These are phyloP conservation scores for Drosophila baimaii DNA, from an alignment of 1,140 invertebrate genomes.

Conservation along the genomic window DNA sequence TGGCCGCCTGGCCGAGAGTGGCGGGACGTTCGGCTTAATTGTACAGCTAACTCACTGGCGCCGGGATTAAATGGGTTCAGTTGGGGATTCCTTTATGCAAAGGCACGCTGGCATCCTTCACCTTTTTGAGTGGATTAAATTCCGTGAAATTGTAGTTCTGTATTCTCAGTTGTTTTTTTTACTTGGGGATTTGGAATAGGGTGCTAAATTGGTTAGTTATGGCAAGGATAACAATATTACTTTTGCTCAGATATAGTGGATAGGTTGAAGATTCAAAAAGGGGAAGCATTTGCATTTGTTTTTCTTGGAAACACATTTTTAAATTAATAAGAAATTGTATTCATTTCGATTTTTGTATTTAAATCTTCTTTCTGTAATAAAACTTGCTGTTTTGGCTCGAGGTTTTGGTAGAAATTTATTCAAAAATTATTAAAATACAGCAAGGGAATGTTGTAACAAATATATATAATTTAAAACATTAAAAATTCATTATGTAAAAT, in stretches of 20 bases:
- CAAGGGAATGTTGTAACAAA: neutral
- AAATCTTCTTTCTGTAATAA: too few species aligned
- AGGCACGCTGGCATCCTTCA: neutral
- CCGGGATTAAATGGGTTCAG: conserved; percentile 34
- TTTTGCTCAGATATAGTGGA: too few species aligned
- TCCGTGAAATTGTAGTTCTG: conserved; percentile 10
- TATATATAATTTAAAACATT: neutral
- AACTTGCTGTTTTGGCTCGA: too few species aligned
- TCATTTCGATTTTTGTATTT: too few species aligned
- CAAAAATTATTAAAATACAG: too few species aligned
- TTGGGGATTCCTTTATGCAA: conserved; percentile 22
- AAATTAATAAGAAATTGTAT: too few species aligned
- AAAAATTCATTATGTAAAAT: too few species aligned
- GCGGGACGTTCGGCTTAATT: conserved; percentile 27
- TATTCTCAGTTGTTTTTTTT: conserved; percentile 17
- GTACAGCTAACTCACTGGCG: conserved; percentile 28
- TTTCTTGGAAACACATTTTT: too few species aligned
- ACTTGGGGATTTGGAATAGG: conserved; percentile 1
- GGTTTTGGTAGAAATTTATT: neutral
- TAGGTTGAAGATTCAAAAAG: neutral
- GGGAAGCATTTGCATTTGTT: neutral
- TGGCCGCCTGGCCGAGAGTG: conserved; percentile 12
- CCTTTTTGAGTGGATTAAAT: conserved; percentile 15
- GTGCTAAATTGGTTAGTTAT: conserved; percentile 23
- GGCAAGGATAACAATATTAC: neutral